phyloP scores from a whole-genome alignment of 2,113 vertebrate species.

The Paraplagusia blochii region DNA sequence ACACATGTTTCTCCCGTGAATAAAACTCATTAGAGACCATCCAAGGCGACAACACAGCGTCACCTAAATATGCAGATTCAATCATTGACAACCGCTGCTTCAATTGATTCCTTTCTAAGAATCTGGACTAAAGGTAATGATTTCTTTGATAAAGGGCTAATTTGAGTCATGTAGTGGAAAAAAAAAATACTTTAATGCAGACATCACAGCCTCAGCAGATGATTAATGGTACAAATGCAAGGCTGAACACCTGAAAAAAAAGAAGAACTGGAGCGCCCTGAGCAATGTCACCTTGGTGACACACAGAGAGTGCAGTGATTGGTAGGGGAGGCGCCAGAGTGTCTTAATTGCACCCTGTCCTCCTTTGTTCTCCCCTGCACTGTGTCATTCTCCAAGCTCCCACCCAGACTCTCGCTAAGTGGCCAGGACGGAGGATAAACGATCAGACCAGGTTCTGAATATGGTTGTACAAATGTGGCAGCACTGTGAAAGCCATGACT shows the following conservation, averaged over 20 bases:
- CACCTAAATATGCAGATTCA: constrained; percentile 3
- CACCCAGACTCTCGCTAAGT: constrained; percentile 35
- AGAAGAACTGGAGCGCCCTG: constrained; percentile 37
- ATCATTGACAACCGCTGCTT: constrained; percentile 5
- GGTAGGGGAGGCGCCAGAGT: constrained; percentile 36
- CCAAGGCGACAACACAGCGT: not conserved
- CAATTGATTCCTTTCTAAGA: constrained; percentile 35
- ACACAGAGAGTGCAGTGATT: constrained; percentile 46
- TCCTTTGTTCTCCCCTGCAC: constrained; percentile 53
- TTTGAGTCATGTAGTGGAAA: constrained; percentile 45
- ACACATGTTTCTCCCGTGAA: not conserved
- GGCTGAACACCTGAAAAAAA: constrained; percentile 45
- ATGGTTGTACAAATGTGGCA: constrained; percentile 38
- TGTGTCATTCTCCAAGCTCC: constrained; percentile 41
- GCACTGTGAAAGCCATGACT: too few relatives aligned
- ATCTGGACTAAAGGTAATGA: constrained; percentile 31
- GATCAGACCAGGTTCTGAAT: constrained; percentile 20
- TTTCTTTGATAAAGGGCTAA: constrained; percentile 58
- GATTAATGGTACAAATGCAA: constrained; percentile 58
- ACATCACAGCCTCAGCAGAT: constrained; percentile 51
- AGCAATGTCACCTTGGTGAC: constrained; percentile 76
- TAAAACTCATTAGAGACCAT: constrained; percentile 1
- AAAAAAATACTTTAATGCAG: constrained; percentile 40
- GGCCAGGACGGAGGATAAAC: constrained; percentile 31
- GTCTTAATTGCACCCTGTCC: constrained; percentile 67